Conservation (phyloP, 2,797 vertebrate genomes). For the Leuciscus waleckii region DNA sequence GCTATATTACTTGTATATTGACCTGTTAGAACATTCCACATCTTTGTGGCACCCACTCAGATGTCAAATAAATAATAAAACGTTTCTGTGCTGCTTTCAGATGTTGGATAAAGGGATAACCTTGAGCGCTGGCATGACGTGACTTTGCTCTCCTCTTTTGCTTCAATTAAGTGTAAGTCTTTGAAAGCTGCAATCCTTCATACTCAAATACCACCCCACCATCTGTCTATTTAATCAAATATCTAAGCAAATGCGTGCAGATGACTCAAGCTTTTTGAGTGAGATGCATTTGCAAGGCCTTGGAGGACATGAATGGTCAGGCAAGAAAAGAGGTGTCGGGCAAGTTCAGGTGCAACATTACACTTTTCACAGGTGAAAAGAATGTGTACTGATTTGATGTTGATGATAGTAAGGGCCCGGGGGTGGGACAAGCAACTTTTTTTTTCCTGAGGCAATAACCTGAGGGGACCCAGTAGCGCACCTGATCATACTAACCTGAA, state of each 20-base stretch:
- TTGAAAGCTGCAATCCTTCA: constrained; percentile 52
- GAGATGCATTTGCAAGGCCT: constrained; percentile 32
- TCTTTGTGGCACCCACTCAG: constrained; percentile 1
- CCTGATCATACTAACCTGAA: background rate
- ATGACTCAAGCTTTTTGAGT: constrained; percentile 36
- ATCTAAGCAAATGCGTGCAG: constrained; percentile 38
- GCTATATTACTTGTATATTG: background rate
- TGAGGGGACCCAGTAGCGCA: background rate
- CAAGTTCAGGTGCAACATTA: constrained; percentile 9
- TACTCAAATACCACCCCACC: constrained; percentile 40
- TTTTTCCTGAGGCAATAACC: background rate
- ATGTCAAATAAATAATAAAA: constrained; percentile 58
- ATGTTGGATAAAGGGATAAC: constrained; percentile 71
- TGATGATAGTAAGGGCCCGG: background rate
- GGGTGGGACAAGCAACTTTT: background rate
- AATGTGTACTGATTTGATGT: constrained; percentile 9
- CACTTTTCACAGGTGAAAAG: constrained; percentile 14
- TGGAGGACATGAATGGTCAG: constrained; percentile 32
- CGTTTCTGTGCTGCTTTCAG: constrained; percentile 64
- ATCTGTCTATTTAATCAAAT: constrained; percentile 53
- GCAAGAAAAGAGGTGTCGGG: background rate
- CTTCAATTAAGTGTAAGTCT: constrained; percentile 57
- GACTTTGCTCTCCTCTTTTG: constrained; percentile 47
- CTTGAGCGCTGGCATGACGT: constrained; percentile 68
- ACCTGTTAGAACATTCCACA: constrained; percentile 28